phyloP scores from a whole-genome alignment of 2,797 vertebrate species.

The Triplophysa yarkandensis region DNA sequence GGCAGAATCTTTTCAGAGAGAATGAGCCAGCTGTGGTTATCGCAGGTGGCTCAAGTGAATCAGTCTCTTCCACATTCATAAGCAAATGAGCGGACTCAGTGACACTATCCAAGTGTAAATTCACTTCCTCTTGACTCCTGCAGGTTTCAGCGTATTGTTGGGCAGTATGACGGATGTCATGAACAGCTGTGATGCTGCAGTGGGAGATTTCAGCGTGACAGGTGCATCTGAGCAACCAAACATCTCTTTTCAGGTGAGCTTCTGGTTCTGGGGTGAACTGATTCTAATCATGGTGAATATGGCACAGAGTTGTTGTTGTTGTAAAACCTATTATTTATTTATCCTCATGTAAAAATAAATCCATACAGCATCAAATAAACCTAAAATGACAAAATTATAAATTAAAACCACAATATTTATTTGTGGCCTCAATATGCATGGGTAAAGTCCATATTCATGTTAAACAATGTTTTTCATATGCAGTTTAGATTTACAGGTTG shows the following conservation, averaged over 20 bases:
- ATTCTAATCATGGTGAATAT: neutral
- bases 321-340: too few species aligned
- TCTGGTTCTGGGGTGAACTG: neutral
- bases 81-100: slow-evolving; percentile 49
- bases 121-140: slow-evolving; percentile 29
- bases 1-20: slow-evolving; percentile 39
- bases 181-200: slow-evolving; percentile 75
- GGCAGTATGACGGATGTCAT: slow-evolving; percentile 80
- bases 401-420: too few species aligned
- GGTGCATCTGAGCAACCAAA: slow-evolving; percentile 72
- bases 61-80: slow-evolving; percentile 50
- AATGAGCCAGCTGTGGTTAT: slow-evolving; percentile 48
- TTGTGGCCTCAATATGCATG: too few species aligned
- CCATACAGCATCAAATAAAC: too few species aligned
- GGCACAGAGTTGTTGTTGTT: too few species aligned
- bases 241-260: slow-evolving; percentile 75
- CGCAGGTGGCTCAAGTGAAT: slow-evolving; percentile 51
- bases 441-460: too few species aligned
- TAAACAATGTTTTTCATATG: too few species aligned
- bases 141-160: slow-evolving; percentile 40
- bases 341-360: too few species aligned
- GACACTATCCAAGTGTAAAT: slow-evolving; percentile 17
- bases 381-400: too few species aligned
- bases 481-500: too few species aligned
- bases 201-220: slow-evolving; percentile 71